Evolutionary conservation across 2,113 vertebrate species (phyloP), one percentile per base, ranked within the genome.

Genomic region (Pterocles orientalis): DNA sequence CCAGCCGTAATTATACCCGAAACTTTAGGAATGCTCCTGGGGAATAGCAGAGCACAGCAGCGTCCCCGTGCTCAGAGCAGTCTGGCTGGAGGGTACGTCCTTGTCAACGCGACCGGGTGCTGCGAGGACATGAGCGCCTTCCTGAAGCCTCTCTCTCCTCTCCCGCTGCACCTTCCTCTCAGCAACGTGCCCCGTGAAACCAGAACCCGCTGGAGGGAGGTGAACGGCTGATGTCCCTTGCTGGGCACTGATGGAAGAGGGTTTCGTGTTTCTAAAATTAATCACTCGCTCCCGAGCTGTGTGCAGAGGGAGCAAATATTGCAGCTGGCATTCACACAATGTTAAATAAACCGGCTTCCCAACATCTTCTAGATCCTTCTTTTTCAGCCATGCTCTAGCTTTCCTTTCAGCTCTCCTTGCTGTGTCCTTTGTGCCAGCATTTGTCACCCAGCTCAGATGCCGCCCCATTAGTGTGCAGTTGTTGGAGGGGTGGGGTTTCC

Each of bases 301-400:
- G 48, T 23, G 61, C 10, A 14, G 72, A 68, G 64, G 54, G 51
- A 57, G 41, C 25, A 18, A 16, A 33, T 31, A 2, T 1, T 41
- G 48, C 69, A 56, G 64, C 72, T 29, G 23, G 39, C 26, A 4
- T 58, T 72, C 3, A 5, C n/a, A 2, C 43, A 8, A 1, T n/a
- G 54, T n/a, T 9, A 5, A 60, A n/a, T 12, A 51, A 28, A 21
- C 34, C 4, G 0, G 16, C 79, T 66, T 79, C 90, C 82, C 60
- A 48, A 0, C 13, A 41, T 47, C 47, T 43, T 82, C 66, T 0
- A 0, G 23, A 36, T 47, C 66, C 47, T 54, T 39, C n/a, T 18
- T 19, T 16, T 14, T 18, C 10, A 28, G 28, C 62, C 19, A 4
- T 8, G 28, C 75, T 36, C 18, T 10, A 4, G 14, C 57, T 86